A percentile compares a stretch with the other conserved stretches of the same genome.
phyloP scores from a whole-genome alignment of 1,140 invertebrate species.

The Dreissena rostriformis region DNA sequence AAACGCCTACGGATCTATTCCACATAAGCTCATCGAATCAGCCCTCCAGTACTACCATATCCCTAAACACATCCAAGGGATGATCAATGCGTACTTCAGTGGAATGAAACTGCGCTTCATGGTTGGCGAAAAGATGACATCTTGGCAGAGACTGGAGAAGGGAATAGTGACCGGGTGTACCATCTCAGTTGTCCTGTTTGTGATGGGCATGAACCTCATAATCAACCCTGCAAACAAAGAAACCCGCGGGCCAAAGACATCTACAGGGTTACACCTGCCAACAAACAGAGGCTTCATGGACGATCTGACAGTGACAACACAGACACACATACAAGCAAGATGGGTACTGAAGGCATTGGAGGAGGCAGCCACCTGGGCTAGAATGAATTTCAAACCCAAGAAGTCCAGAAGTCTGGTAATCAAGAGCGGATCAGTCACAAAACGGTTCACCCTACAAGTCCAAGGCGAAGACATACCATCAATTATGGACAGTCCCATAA shows the following conservation, averaged over 20 bases:
- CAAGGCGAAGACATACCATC: constrained; percentile 17
- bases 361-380: neutral
- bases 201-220: constrained; percentile 11
- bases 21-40: constrained; percentile 21
- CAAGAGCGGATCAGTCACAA: neutral
- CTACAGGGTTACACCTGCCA: neutral
- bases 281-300: constrained; percentile 22
- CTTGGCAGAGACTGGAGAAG: neutral
- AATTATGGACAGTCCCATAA: too few species aligned
- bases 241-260: neutral
- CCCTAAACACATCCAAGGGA: neutral
- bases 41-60: constrained; percentile 22
- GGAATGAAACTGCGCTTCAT: neutral
- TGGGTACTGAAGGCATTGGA: constrained; percentile 5
- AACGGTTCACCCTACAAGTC: constrained; percentile 10
- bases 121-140: neutral
- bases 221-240: constrained; percentile 6
- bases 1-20: constrained; percentile 29
- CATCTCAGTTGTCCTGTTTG: constrained; percentile 1
- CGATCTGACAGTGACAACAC: neutral
- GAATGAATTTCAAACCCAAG: constrained; percentile 10
- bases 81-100: neutral
- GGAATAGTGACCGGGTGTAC: neutral
- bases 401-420: too few species aligned
- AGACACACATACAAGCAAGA: constrained; percentile 20